These are phyloP conservation scores for Sternarchorhynchus goeldii DNA, from an alignment of 2,797 vertebrate genomes.

Conservation along the genomic window DNA sequence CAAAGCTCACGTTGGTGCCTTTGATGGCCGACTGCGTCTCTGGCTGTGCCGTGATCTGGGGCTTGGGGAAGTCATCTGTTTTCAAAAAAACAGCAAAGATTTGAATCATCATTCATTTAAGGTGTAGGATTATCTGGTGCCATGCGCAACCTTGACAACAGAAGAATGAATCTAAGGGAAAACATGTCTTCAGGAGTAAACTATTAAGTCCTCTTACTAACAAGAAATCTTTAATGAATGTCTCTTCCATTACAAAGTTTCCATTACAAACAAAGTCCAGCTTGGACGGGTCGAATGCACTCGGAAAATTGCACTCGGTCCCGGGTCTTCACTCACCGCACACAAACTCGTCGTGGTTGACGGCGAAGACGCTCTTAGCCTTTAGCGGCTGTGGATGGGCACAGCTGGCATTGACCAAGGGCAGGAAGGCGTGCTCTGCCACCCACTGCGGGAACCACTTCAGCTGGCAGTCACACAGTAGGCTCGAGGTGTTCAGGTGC, in stretches of 20 bases:
- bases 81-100: not conserved
- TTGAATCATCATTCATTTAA: not conserved
- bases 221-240: not conserved
- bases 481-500: conserved; percentile 92
- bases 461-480: conserved; percentile 97
- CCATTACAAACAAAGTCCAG: conserved; percentile 11
- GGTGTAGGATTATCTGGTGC: too few species aligned
- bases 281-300: conserved; percentile 17
- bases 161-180: too few species aligned
- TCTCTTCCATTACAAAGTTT: conserved; percentile 24
- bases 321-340: conserved; percentile 83
- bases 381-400: conserved; percentile 94
- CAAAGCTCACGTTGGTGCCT: conserved; percentile 90
- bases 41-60: conserved; percentile 95
- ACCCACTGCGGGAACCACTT: conserved; percentile 97
- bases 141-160: too few species aligned
- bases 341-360: conserved; percentile 89
- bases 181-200: not conserved
- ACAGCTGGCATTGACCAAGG: conserved; percentile 89
- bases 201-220: not conserved
- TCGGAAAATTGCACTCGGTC: conserved; percentile 29
- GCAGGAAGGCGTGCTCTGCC: conserved; percentile 86
- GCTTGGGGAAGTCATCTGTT: conserved; percentile 97
- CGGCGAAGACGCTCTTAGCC: conserved; percentile 87
- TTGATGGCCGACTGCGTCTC: conserved; percentile 93